Percentiles rank a stretch among this genome's conserved stretches.
Evolutionary conservation across 2,888 invertebrate species (phyloP).

Genomic region (Eueremaeus valkanovi): DNA sequence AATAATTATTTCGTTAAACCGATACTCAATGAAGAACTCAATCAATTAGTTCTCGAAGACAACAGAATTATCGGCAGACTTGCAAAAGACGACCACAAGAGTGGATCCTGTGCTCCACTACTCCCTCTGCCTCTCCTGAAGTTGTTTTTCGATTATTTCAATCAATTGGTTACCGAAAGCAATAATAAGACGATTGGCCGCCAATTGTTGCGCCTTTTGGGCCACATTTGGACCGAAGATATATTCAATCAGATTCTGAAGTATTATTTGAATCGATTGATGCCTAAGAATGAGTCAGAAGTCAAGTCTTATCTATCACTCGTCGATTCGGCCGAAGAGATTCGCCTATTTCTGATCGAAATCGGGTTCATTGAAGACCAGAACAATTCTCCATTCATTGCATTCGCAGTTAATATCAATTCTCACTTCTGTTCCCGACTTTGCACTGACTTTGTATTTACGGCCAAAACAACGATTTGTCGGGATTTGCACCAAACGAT

Average conservation of each 20-base stretch:
- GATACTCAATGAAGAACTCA: constrained; percentile 8
- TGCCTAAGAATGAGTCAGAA: constrained; percentile 34
- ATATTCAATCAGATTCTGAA: constrained; percentile 26
- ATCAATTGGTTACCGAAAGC: neutral
- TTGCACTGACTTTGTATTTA: constrained; percentile 49
- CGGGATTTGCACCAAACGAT: constrained; percentile 50
- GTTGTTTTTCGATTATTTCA: constrained; percentile 13
- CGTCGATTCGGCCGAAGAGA: constrained; percentile 18
- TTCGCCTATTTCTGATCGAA: neutral
- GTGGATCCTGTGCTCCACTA: neutral
- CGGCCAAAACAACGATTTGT: constrained; percentile 51
- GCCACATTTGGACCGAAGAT: constrained; percentile 24
- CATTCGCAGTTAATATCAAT: constrained; percentile 1
- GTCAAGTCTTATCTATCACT: neutral
- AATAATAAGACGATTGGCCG: neutral
- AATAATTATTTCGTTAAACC: constrained; percentile 6
- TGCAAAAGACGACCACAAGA: too few relatives aligned
- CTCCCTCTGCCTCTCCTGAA: neutral
- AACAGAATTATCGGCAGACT: neutral
- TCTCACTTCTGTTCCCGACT: constrained; percentile 8
- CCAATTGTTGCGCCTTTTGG: constrained; percentile 15
- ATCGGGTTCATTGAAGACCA: constrained; percentile 20
- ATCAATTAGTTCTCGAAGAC: constrained; percentile 6
- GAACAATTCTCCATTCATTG: neutral
- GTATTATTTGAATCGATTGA: constrained; percentile 31